A percentile compares a stretch with the other conserved stretches of the same genome.
These are phyloP conservation scores for Dicentrarchus labrax DNA, from an alignment of 2,113 vertebrate species.

Conservation along the genomic window DNA sequence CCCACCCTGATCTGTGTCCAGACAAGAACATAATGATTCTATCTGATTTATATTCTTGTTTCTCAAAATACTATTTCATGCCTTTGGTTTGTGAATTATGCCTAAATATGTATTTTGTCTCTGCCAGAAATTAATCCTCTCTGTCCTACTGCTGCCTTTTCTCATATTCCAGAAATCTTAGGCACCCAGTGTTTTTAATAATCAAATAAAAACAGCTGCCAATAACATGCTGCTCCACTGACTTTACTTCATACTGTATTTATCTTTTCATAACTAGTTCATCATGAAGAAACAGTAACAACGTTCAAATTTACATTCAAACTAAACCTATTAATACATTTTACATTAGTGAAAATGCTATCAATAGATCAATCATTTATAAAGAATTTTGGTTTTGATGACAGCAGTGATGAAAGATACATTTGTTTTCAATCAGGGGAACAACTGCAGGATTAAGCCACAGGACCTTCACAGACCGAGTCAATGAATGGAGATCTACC, in stretches of 20 bases:
- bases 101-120: slow-evolving; percentile 8
- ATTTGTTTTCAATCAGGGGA: slow-evolving; percentile 70
- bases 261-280: slow-evolving; percentile 1
- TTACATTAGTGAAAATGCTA: slow-evolving; percentile 4
- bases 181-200: not conserved
- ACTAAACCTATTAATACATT: not conserved
- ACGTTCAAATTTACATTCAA: not conserved
- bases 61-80: slow-evolving; percentile 20
- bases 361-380: slow-evolving; percentile 5
- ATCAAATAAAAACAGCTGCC: slow-evolving; percentile 23
- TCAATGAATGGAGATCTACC: slow-evolving; percentile 29
- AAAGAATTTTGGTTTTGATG: slow-evolving; percentile 28
- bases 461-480: slow-evolving; percentile 14
- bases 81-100: slow-evolving; percentile 12
- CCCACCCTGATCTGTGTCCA: slow-evolving; percentile 16
- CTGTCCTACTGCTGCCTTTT: slow-evolving; percentile 7
- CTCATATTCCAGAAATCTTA: slow-evolving; percentile 10
- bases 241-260: not conserved
- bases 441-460: slow-evolving; percentile 75
- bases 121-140: not conserved
- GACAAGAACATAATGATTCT: slow-evolving; percentile 10
- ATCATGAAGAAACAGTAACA: slow-evolving; percentile 4
- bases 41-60: slow-evolving; percentile 6
- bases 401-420: slow-evolving; percentile 46
- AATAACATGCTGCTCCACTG: not conserved